Percentiles rank a stretch among this genome's conserved stretches.
Evolutionary conservation across 2,888 invertebrate species (phyloP).

Genomic region (Salpingus planirostris): DNA sequence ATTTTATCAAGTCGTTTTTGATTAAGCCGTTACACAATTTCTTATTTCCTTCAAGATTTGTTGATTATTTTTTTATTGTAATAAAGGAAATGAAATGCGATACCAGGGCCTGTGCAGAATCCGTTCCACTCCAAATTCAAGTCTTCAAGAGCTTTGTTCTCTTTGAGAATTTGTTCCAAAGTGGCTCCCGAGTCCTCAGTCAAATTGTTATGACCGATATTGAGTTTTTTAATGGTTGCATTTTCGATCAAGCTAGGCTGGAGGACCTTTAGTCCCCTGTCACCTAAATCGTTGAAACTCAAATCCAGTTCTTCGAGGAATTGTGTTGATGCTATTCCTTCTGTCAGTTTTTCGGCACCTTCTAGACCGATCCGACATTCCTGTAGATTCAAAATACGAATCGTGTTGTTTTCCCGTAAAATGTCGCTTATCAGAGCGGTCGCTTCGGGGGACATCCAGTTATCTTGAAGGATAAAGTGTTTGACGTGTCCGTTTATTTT

Average conservation of each 20-base stretch:
- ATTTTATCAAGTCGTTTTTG: conserved; percentile 29
- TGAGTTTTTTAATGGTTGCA: conserved; percentile 35
- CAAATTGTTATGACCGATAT: conserved; percentile 45
- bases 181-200: conserved; percentile 37
- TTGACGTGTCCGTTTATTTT: conserved; percentile 33
- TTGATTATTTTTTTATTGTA: conserved; percentile 3
- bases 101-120: conserved; percentile 38
- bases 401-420: conserved; percentile 33
- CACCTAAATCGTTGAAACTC: conserved; percentile 41
- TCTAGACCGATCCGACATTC: conserved; percentile 41
- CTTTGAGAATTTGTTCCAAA: conserved; percentile 37
- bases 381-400: conserved; percentile 35
- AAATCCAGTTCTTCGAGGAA: conserved; percentile 38
- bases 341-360: conserved; percentile 34
- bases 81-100: conserved; percentile 1
- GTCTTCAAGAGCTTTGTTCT: conserved; percentile 39
- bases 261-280: conserved; percentile 38
- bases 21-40: conserved; percentile 35
- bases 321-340: conserved; percentile 33
- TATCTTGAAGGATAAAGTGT: conserved; percentile 38
- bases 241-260: conserved; percentile 33
- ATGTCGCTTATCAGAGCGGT: conserved; percentile 36
- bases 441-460: conserved; percentile 36
- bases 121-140: conserved; percentile 49
- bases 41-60: conserved; percentile 30